Evolutionary conservation across 2,888 invertebrate species (phyloP), one percentile per base, ranked within the genome.

Genomic region (Lissonota sp.): DNA sequence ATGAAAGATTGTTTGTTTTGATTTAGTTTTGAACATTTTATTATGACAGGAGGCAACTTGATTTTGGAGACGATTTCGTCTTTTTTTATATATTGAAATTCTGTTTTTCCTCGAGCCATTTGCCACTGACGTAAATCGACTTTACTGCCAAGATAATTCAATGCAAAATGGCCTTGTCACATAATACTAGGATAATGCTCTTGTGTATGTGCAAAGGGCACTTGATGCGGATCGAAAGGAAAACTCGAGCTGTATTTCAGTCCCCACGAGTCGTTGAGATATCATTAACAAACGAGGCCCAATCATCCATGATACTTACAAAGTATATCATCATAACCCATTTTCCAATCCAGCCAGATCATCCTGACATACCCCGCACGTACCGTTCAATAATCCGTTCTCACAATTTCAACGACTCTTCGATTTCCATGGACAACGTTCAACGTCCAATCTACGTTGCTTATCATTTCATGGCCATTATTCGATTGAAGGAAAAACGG

Each of bases 341-440:
- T 84, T 81, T 84, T 84, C 79, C 77, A 84, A 84, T 84, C 78
- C 78, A 51, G 70, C 64, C 80, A 75, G 69, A 79, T 80, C 71
- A 72, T 75, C 78, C 72, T 70, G 51, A 74, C 62, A 51, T 53
- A 44, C 53, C 66, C 62, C 60, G n/a, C n/a, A 67, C 51, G 55
- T 67, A 81, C 73, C 74, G 74, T 71, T 62, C 66, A 66, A 6
- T 66, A 71, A 74, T 78, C 26, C 51, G 62, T 78, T 78, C 78
- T 78, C 66, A 67, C 60, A 78, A 75, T 55, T 39, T 51, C 16
- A 16, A 42, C 69, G 51, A 57, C 57, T 72, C 57, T 72, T 80
- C 62, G 46, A 72, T 67, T 64, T 69, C 39, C 57, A 69, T 58
- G 51, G 53, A 46, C 3, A 62, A 16, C 14, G 39, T 69, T 26